A percentile compares a stretch with the other conserved stretches of the same genome.
These are phyloP conservation scores for Zelleria hepariella DNA, from an alignment of 2,888 invertebrate species.

Conservation along the genomic window DNA sequence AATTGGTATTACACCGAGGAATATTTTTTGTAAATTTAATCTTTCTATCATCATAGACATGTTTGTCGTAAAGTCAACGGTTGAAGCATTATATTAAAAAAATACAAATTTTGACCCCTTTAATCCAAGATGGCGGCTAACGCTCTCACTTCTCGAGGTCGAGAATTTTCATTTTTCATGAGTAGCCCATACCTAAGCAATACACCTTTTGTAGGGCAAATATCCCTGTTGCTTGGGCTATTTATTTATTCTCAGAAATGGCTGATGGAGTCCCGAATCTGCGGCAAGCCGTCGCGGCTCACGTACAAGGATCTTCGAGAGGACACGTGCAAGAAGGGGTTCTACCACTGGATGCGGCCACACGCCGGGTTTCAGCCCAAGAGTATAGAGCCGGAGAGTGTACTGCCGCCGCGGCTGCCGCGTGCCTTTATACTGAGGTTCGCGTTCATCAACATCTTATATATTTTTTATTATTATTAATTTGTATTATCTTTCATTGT, in stretches of 20 bases:
- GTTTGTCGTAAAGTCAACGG: no score
- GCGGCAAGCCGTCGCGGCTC: constrained; percentile 41
- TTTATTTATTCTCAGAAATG: constrained; percentile 47
- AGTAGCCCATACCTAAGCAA: no score
- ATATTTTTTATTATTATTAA: not conserved
- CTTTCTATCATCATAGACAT: no score
- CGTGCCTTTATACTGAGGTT: constrained; percentile 52
- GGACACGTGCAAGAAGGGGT: constrained; percentile 45
- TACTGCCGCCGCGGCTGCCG: constrained; percentile 41
- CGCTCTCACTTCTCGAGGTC: no score
- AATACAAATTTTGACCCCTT: no score
- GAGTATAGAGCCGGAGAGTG: constrained; percentile 36
- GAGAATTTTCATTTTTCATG: no score
- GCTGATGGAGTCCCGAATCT: constrained; percentile 51
- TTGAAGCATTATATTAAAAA: no score
- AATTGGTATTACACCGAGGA: no score
- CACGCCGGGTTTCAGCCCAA: constrained; percentile 40
- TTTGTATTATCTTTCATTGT: not conserved
- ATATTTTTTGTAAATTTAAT: no score
- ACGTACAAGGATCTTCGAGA: constrained; percentile 46
- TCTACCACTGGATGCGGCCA: constrained; percentile 65
- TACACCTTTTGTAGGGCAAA: no score
- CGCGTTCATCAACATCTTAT: not conserved
- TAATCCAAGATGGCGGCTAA: no score
- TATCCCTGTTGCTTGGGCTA: no score